Percentiles rank a stretch among this genome's conserved stretches.
These are phyloP conservation scores for Tribolium castaneum DNA, from an alignment of 1,140 invertebrate genomes.

Conservation along the genomic window DNA sequence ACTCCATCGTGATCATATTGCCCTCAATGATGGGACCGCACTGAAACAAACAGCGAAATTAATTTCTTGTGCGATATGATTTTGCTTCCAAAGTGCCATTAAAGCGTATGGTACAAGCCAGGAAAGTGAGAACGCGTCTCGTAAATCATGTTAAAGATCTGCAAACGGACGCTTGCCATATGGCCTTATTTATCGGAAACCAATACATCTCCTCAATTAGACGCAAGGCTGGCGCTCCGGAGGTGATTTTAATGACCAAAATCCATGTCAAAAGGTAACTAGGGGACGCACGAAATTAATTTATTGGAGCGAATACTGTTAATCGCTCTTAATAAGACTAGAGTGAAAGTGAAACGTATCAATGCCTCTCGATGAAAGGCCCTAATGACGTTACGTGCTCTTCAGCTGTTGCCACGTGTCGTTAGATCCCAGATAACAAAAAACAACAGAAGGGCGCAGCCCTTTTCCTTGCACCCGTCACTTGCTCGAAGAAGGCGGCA, in stretches of 20 bases:
- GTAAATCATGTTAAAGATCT: constrained; percentile 35
- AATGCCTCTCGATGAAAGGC: constrained; percentile 30
- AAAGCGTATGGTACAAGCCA: constrained; percentile 6
- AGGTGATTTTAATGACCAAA: constrained; percentile 30
- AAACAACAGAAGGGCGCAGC: constrained; percentile 46
- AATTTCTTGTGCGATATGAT: background rate
- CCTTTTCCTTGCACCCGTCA: constrained; percentile 48
- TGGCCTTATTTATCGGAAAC: constrained; percentile 49
- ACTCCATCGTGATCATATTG: constrained; percentile 65
- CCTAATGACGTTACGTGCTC: constrained; percentile 36
- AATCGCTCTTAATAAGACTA: constrained; percentile 40
- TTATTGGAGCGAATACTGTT: constrained; percentile 34
- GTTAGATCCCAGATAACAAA: constrained; percentile 47
- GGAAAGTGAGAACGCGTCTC: constrained; percentile 17
- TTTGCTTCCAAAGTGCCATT: constrained; percentile 12
- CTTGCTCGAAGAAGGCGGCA: background rate
- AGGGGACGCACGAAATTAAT: constrained; percentile 11
- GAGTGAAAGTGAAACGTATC: constrained; percentile 32
- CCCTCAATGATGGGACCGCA: constrained; percentile 56
- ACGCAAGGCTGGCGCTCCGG: constrained; percentile 24
- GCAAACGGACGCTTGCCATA: constrained; percentile 50
- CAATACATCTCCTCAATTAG: constrained; percentile 48
- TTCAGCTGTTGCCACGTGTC: constrained; percentile 52
- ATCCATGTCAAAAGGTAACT: constrained; percentile 31
- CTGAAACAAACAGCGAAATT: constrained; percentile 50